Base-by-base conservation (phyloP, 2,888 invertebrate species). In the Drosophila emarginata region DNA sequence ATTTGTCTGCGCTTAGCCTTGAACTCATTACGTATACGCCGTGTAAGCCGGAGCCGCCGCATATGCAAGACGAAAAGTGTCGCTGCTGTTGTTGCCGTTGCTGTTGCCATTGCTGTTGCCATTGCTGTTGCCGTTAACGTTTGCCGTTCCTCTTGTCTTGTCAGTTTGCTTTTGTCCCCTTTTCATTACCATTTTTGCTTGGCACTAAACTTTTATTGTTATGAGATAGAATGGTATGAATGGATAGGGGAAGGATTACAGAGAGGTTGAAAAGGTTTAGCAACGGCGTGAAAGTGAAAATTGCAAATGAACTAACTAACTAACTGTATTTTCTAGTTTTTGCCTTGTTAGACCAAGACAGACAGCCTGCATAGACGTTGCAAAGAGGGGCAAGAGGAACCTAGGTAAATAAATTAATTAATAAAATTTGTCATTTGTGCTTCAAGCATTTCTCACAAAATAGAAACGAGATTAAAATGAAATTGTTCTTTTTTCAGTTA, bases 1-100 rank as follows among this genome's bases (percentile, higher is more conserved):
- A 61, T 75, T 73, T 83, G 66, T 66, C 66, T 45, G 18, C 11
- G 61, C 60, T 66, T 65, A 64, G 79, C 88, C 89, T 81, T 87
- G 79, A 81, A 75, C 87, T 88, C 79, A 85, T 87, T 84, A 84
- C 75, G 82, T 75, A 82, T 84, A 80, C 89, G 79, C 66, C 81
- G 65, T 77, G 78, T 85, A 64, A 53, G 72, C 58, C 57, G 51
- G 1, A 45, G 18, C 32, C 11, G 15, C 2, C 23, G 18, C 14
- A 36, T 26, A 14, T 40, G 4, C n/a, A 15, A 53, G 36, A 32
- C 28, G 32, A 57, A 21, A 40, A 56, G 45, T 40, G 56, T 60
- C 52, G 67, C 59, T 61, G 18, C n/a, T 56, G 36, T 26, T 26
- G 26, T 26, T 26, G 26, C n/a, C n/a, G n/a, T 23, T 23, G 23